phyloP scores from a whole-genome alignment of 2,797 vertebrate species.

The Lemur catta region DNA sequence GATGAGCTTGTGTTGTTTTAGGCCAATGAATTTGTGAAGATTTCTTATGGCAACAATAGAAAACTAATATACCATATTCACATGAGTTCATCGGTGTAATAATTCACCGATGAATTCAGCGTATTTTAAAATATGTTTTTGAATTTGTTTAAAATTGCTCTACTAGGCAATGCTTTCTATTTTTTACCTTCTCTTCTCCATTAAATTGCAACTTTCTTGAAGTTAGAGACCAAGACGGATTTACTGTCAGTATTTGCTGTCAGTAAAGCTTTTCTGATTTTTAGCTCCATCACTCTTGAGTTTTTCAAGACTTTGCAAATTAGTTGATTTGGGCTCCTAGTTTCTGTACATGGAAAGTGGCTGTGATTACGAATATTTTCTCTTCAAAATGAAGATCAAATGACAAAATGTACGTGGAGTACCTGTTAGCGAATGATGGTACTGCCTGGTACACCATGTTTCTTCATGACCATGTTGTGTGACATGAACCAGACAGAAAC shows the following conservation, averaged over 20 bases:
- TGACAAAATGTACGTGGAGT: too few relatives aligned
- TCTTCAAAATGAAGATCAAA: neutral
- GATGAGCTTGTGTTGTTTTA: neutral
- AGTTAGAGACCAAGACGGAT: neutral
- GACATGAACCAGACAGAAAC: fast-evolving
- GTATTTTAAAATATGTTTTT: neutral
- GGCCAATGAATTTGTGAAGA: neutral
- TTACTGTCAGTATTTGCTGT: fast-evolving
- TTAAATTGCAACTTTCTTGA: neutral
- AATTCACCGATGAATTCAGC: neutral
- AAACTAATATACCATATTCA: neutral
- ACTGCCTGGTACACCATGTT: fast-evolving
- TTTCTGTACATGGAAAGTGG: neutral
- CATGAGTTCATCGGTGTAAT: neutral
- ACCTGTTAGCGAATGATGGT: fast-evolving
- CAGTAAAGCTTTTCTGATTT: neutral
- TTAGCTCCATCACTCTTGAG: neutral
- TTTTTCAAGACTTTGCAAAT: neutral
- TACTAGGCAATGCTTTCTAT: neutral
- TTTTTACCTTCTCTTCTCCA: neutral
- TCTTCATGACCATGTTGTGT: fast-evolving
- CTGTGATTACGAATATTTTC: neutral
- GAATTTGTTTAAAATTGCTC: neutral
- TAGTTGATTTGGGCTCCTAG: neutral
- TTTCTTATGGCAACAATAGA: neutral